phyloP scores from a whole-genome alignment of 2,888 invertebrate species.

The Dinocampus coccinellae region DNA sequence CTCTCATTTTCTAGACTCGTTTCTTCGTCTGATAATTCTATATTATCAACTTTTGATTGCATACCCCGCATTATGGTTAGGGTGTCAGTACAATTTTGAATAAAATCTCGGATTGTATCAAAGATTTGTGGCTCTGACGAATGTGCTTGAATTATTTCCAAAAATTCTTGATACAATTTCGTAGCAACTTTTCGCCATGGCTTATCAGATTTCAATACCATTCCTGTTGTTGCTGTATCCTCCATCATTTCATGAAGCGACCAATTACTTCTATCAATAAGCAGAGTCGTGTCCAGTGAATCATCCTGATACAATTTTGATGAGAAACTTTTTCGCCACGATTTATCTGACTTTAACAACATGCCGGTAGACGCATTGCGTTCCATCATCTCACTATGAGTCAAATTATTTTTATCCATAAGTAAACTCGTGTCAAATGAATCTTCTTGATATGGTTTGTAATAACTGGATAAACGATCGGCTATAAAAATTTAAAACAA shows the following conservation, averaged over 20 bases:
- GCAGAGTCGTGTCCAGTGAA: conserved; percentile 50
- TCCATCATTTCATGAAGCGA: conserved; percentile 64
- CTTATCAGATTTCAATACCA: conserved; percentile 61
- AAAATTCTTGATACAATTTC: conserved; percentile 62
- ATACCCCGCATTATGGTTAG: conserved; percentile 70
- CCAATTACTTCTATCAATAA: conserved; percentile 54
- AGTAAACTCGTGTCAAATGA: not conserved
- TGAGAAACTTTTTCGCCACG: not conserved
- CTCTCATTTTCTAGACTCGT: conserved; percentile 80
- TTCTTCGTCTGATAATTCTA: conserved; percentile 59
- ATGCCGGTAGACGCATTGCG: not conserved
- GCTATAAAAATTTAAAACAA: not conserved
- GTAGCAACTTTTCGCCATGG: conserved; percentile 60
- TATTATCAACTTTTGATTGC: conserved; percentile 63
- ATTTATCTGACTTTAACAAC: not conserved
- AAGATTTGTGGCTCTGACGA: conserved; percentile 69
- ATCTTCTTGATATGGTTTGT: not conserved
- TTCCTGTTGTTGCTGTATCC: conserved; percentile 60
- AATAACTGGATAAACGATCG: not conserved
- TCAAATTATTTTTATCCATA: not conserved
- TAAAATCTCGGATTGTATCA: conserved; percentile 76
- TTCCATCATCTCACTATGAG: not conserved
- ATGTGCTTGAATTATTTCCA: conserved; percentile 62
- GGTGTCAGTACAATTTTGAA: conserved; percentile 76
- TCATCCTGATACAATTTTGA: conserved; percentile 27